phyloP scores from a whole-genome alignment of 2,113 vertebrate species.

The Cathartes aura region DNA sequence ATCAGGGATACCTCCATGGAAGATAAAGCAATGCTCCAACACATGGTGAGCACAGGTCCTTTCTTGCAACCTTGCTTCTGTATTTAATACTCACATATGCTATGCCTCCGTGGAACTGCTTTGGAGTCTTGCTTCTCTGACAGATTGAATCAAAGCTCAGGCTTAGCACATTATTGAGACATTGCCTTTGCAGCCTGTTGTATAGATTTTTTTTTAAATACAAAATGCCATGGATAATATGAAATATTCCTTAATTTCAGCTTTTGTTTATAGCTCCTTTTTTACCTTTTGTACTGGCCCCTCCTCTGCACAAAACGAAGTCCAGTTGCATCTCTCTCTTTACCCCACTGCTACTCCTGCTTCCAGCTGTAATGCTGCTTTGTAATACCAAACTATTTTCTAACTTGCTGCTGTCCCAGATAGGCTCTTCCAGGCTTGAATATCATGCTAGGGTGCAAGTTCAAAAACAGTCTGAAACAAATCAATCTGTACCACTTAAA shows the following conservation, averaged over 20 bases:
- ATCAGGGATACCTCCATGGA: neutral
- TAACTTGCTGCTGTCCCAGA: neutral
- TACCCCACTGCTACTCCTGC: neutral
- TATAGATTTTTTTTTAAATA: neutral
- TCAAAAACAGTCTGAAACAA: neutral
- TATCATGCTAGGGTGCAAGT: neutral
- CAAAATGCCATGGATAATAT: neutral
- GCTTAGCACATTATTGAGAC: neutral
- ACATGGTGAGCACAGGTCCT: neutral
- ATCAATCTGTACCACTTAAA: neutral
- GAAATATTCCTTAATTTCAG: neutral
- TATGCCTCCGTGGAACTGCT: neutral
- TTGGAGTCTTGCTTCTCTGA: neutral
- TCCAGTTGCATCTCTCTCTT: neutral
- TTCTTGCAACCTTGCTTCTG: neutral
- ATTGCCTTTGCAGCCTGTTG: neutral
- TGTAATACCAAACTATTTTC: neutral
- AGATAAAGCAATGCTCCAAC: neutral
- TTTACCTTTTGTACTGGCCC: neutral
- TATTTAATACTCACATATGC: neutral
- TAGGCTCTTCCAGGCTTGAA: neutral
- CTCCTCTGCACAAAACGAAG: neutral
- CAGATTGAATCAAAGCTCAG: neutral
- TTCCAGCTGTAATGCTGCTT: neutral
- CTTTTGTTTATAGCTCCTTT: neutral